Evolutionary conservation across 2,888 invertebrate genomes (phyloP), one percentile per base, ranked within the genome.

Genomic region (Drosophila conformis): DNA sequence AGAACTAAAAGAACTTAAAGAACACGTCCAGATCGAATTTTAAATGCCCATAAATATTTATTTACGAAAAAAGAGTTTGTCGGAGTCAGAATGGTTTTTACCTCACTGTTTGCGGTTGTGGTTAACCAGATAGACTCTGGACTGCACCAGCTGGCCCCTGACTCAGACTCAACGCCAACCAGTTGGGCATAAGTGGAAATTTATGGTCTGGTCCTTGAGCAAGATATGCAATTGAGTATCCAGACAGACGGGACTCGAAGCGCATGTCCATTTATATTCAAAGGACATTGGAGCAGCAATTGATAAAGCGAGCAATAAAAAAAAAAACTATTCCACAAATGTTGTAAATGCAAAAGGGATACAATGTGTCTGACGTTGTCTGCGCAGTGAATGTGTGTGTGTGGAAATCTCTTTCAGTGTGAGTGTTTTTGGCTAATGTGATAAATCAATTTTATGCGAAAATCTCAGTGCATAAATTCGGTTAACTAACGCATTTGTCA

Each of bases 31-130:
- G 78, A 83, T 83, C 69, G 74, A 76, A 73, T 76, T 86, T 86
- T 82, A 73, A 81, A 72, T 66, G 80, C 71, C 80, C 70, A 86
- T 87, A 87, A 87, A 87, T 87, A 87, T 87, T 75, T 80, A 68
- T 87, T 75, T 80, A 68, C 71, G 68, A 65, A 62, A 57, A 66
- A 29, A 40, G 52, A 48, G 54, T 36, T 27, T 27, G 2, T 27
- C 25, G 59, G 29, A 36, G 36, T 52, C 61, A 42, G 42, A 51
- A 46, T 54, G 35, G 42, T 38, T 52, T 54, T 49, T 31, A 48
- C 21, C 36, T 31, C 51, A 53, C 65, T 67, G 52, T 64, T 57
- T 48, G 53, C 54, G 25, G 27, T 52, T 80, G 80, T 48, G 80
- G 80, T 80, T 78, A 65, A 73, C 69, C 76, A 69, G 69, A 54